phyloP scores from a whole-genome alignment of 2,797 vertebrate species.

The Semaprochilodus insignis region DNA sequence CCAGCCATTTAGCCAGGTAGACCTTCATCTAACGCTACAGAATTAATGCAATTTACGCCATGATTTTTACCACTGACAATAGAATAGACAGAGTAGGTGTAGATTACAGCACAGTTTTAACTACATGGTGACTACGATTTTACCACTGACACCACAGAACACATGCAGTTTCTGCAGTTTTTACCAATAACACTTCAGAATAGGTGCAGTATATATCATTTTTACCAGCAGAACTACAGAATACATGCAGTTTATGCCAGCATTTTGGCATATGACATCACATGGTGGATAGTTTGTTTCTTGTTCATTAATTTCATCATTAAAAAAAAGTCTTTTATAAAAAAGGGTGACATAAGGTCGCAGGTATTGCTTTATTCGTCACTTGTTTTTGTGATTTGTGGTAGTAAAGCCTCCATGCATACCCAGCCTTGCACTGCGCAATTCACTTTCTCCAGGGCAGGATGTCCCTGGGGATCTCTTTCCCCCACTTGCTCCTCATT shows the following conservation, averaged over 20 bases:
- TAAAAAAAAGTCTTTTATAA: not conserved
- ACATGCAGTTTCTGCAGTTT: not conserved
- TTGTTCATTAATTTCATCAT: not conserved
- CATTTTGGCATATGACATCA: too few relatives aligned
- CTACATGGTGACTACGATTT: not conserved
- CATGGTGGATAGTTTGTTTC: not conserved
- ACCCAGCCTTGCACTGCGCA: slow-evolving; percentile 69
- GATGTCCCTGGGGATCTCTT: slow-evolving; percentile 61
- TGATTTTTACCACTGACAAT: not conserved
- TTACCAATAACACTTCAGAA: not conserved
- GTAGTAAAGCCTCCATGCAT: slow-evolving; percentile 51
- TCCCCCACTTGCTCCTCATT: slow-evolving; percentile 54
- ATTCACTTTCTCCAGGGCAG: slow-evolving; percentile 70
- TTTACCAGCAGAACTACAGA: too few relatives aligned
- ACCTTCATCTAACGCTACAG: slow-evolving; percentile 19
- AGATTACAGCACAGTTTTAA: not conserved
- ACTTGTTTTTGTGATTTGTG: slow-evolving; percentile 7
- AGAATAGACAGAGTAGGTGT: not conserved
- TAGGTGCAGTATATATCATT: not conserved
- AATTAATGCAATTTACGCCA: not conserved
- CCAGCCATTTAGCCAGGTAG: slow-evolving; percentile 29
- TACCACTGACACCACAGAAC: not conserved
- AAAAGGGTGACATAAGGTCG: not conserved
- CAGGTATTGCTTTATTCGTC: not conserved
- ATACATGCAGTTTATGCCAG: too few relatives aligned